Conservation (phyloP, 2,888 invertebrate species). For the Cryptus viduatorius region DNA sequence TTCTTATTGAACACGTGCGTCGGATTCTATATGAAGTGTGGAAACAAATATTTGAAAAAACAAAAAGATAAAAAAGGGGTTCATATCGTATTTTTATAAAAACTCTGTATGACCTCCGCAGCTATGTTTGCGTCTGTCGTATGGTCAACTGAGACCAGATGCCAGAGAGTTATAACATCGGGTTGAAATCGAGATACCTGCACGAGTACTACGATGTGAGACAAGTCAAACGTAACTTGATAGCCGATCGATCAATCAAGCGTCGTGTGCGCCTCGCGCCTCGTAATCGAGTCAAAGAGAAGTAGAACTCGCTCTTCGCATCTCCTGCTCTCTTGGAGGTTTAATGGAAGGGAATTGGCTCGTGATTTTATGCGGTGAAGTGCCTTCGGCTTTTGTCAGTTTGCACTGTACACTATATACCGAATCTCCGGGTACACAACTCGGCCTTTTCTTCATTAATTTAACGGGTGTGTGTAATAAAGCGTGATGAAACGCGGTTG, state of each 20-base stretch:
- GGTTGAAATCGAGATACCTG: slow-evolving; percentile 49
- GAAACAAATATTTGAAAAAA: no score
- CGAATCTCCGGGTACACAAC: slow-evolving; percentile 45
- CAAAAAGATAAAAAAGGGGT: background rate
- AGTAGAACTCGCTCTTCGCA: slow-evolving; percentile 18
- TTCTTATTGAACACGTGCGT: no score
- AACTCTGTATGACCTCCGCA: background rate
- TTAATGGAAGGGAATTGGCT: slow-evolving; percentile 62
- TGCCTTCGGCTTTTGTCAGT: slow-evolving; percentile 41
- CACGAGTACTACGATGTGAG: background rate
- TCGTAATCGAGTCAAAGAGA: slow-evolving; percentile 49
- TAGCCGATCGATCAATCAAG: slow-evolving; percentile 63
- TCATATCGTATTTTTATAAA: background rate
- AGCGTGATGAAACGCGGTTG: slow-evolving; percentile 69
- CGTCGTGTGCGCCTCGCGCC: slow-evolving; percentile 24
- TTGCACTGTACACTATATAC: slow-evolving; percentile 34
- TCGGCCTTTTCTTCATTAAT: slow-evolving; percentile 67
- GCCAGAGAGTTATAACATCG: slow-evolving; percentile 21
- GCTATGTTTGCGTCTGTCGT: slow-evolving; percentile 14
- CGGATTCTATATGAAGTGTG: no score
- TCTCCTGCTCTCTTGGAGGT: slow-evolving; percentile 5
- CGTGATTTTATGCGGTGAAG: slow-evolving; percentile 63
- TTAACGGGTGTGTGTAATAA: slow-evolving; percentile 69
- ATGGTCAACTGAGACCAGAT: slow-evolving; percentile 45
- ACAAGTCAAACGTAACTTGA: slow-evolving; percentile 55